Evolutionary conservation across 2,888 invertebrate species (phyloP).

Genomic region (Reticulitermes lucifugus): DNA sequence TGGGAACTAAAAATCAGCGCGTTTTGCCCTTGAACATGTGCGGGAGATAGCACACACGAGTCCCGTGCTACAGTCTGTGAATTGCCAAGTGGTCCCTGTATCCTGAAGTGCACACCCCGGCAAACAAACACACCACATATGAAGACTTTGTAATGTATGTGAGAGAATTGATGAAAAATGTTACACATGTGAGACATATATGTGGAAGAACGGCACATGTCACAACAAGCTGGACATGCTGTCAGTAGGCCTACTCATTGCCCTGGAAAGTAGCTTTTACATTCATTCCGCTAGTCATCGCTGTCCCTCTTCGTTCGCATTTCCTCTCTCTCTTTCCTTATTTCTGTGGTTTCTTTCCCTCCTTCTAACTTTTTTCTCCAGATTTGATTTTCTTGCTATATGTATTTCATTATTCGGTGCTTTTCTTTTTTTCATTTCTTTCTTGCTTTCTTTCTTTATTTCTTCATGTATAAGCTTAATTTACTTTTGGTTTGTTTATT

Average conservation of each 20-base stretch:
- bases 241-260: too few relatives aligned
- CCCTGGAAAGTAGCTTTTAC: not conserved
- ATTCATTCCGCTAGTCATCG: not conserved
- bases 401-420: too few relatives aligned
- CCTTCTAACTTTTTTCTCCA: not conserved
- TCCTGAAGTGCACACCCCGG: too few relatives aligned
- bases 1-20: not conserved
- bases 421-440: too few relatives aligned
- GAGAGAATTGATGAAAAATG: slow-evolving; percentile 5
- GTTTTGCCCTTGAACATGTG: slow-evolving; percentile 13
- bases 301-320: not conserved
- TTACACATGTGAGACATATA: not conserved
- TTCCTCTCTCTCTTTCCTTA: not conserved
- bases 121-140: too few relatives aligned
- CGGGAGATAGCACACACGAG: slow-evolving; percentile 19
- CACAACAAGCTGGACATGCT: not conserved
- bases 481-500: too few relatives aligned
- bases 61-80: not conserved
- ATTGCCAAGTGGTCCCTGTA: too few relatives aligned
- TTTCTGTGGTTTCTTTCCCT: not conserved
- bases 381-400: too few relatives aligned
- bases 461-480: too few relatives aligned
- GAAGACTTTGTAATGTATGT: not conserved
- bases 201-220: not conserved
- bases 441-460: too few relatives aligned